Conservation (phyloP, 2,888 invertebrate species). For the Andrena marginata region DNA sequence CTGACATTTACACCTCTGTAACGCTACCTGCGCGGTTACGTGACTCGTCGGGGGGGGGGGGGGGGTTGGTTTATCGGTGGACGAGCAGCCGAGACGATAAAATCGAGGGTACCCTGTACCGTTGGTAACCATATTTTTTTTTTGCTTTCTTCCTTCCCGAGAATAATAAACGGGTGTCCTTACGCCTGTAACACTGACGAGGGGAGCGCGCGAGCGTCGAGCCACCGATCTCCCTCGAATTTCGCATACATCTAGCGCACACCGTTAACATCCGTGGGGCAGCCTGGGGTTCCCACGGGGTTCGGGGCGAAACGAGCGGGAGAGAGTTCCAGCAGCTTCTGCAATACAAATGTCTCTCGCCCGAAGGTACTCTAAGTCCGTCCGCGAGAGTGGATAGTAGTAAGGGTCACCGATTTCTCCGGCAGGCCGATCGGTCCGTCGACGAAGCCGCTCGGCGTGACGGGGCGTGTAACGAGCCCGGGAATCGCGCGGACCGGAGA, state of each 20-base stretch:
- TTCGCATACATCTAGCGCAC: too few species aligned
- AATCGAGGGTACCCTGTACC: conserved; percentile 34
- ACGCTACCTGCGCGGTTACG: conserved; percentile 62
- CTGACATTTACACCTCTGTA: conserved; percentile 73
- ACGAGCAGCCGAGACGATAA: conserved; percentile 28
- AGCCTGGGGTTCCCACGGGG: too few species aligned
- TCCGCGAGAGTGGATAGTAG: background rate
- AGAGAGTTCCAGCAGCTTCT: background rate
- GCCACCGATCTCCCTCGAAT: too few species aligned
- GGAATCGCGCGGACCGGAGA: conserved; percentile 24
- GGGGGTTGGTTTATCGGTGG: conserved; percentile 45
- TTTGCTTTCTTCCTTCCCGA: background rate
- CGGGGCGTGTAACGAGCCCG: conserved; percentile 28
- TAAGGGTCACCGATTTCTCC: background rate
- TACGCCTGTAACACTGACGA: background rate
- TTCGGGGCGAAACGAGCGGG: background rate
- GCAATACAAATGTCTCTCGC: too few species aligned
- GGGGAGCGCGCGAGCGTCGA: too few species aligned
- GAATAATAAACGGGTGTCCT: background rate
- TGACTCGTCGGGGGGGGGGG: conserved; percentile 35
- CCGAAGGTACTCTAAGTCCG: background rate
- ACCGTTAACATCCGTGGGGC: too few species aligned
- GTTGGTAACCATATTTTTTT: conserved; percentile 4
- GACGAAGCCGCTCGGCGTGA: conserved; percentile 22
- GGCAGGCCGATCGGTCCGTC: background rate